phyloP scores from a whole-genome alignment of 2,113 vertebrate genomes.

The Cyphomyrus discorhynchus region DNA sequence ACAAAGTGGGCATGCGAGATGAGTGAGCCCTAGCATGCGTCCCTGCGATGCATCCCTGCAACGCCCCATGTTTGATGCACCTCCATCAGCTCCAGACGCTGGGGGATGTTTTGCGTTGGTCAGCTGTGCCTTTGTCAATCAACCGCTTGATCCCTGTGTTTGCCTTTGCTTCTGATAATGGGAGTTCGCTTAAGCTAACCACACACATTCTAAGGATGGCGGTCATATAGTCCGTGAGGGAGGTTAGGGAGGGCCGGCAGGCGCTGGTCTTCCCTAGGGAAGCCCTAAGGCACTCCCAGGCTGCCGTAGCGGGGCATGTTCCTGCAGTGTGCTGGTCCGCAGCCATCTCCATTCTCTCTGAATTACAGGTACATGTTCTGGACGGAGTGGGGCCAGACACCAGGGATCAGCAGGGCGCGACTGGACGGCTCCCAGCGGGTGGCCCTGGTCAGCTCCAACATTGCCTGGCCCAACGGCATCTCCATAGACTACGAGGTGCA shows the following conservation, averaged over 20 bases:
- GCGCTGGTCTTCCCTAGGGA: not conserved
- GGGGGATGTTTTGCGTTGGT: not conserved
- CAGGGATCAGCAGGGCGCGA: slow-evolving; percentile 83
- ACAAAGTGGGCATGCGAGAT: not conserved
- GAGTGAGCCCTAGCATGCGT: not conserved
- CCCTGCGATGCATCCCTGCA: not conserved
- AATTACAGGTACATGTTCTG: slow-evolving; percentile 85
- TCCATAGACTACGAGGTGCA: slow-evolving; percentile 93
- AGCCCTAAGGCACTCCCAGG: not conserved
- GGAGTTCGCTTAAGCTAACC: not conserved
- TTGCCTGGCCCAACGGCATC: slow-evolving; percentile 92
- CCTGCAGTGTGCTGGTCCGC: not conserved
- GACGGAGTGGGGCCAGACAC: slow-evolving; percentile 95
- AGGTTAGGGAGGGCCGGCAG: not conserved
- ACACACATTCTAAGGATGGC: not conserved
- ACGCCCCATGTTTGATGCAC: not conserved
- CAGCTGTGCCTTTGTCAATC: not conserved
- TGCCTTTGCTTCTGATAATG: not conserved
- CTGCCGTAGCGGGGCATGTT: not conserved
- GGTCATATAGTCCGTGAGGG: not conserved
- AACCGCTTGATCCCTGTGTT: not conserved
- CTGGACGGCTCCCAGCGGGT: slow-evolving; percentile 91
- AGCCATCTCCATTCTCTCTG: not conserved
- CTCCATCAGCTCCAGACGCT: not conserved
- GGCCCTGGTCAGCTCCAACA: slow-evolving; percentile 81